Base-by-base conservation (phyloP, 2,888 invertebrate species). In the Mimachlamys varia region DNA sequence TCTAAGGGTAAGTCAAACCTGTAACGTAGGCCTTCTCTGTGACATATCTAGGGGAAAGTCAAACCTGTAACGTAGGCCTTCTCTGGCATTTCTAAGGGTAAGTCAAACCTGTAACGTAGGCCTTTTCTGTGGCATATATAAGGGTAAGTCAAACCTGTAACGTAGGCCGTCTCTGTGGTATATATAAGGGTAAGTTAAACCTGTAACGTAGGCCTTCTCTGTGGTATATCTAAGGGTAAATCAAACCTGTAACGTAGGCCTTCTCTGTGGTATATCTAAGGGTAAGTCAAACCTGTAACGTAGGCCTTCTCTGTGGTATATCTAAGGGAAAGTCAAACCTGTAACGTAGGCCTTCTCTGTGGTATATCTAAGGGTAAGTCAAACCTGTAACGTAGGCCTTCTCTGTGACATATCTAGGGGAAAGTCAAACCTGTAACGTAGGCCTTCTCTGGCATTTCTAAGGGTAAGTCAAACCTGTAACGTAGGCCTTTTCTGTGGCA, bases 261-360 rank as follows among this genome's bases (percentile, higher is more conserved):
- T 99, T 99, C 96, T 99, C 99, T 91, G 99, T 99, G 93, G 99
- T 99, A 17, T 99, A 99, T 96, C 98, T 99, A 87, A 97, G 99
- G 97, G 99, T 99, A 96, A 97, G 97, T 2, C 5, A 44, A 44
- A n/a, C n/a, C n/a, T n/a, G n/a, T n/a, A n/a, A 98, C 98, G 95
- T 97, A 99, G 88, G 99, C 99, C 0, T 99, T 99, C 96, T 99
- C 99, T 91, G 99, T 99, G 93, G 99, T 99, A 17, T 99, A 99
- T 96, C 98, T 99, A 87, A 97, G 99, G 97, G 99, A 99, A 96
- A 97, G 97, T 2, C 5, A 44, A 44, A n/a, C n/a, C n/a, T n/a
- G n/a, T n/a, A n/a, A 98, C 98, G 95, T 97, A 99, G 88, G 99
- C 99, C 0, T 99, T 99, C 96, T 99, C 99, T 91, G 99, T 99